phyloP scores from a whole-genome alignment of 2,113 vertebrate species.

The Nyctibius bracteatus region DNA sequence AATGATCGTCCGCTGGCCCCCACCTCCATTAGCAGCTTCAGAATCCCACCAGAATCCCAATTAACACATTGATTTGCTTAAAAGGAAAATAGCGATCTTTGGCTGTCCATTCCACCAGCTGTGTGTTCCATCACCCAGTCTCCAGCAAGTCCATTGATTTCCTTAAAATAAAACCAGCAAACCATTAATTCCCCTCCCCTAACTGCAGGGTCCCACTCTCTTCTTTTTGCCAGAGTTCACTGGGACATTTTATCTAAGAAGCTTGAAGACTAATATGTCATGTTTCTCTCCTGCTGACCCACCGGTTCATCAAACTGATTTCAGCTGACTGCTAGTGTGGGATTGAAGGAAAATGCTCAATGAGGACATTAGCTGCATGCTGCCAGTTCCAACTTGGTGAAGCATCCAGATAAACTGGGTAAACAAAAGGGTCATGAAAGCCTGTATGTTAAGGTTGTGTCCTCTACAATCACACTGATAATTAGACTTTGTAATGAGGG shows the following conservation, averaged over 20 bases:
- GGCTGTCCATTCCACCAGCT: conserved; percentile 46
- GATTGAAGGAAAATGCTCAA: conserved; percentile 7
- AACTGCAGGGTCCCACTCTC: conserved; percentile 10
- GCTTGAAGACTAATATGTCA: not conserved
- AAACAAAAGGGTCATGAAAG: conserved; percentile 44
- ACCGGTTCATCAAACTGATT: conserved; percentile 53
- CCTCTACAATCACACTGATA: conserved; percentile 28
- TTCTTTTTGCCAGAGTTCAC: not conserved
- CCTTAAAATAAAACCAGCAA: conserved; percentile 23
- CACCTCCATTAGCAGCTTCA: conserved; percentile 52
- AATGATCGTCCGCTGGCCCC: conserved; percentile 32
- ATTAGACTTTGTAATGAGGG: conserved; percentile 61
- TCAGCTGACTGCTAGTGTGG: conserved; percentile 38
- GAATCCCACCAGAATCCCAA: conserved; percentile 59
- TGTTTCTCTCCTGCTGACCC: conserved; percentile 42
- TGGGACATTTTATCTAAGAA: not conserved
- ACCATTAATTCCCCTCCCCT: conserved; percentile 11
- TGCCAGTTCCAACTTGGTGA: conserved; percentile 3
- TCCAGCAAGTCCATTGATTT: conserved; percentile 54
- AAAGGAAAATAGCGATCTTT: conserved; percentile 59
- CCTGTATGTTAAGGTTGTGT: conserved; percentile 19
- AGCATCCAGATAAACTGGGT: not conserved
- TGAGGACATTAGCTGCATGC: not conserved
- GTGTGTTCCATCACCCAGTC: conserved; percentile 38
- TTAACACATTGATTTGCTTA: conserved; percentile 65